phyloP scores from a whole-genome alignment of 2,888 invertebrate genomes.

The Carpatolechia fugitivella region DNA sequence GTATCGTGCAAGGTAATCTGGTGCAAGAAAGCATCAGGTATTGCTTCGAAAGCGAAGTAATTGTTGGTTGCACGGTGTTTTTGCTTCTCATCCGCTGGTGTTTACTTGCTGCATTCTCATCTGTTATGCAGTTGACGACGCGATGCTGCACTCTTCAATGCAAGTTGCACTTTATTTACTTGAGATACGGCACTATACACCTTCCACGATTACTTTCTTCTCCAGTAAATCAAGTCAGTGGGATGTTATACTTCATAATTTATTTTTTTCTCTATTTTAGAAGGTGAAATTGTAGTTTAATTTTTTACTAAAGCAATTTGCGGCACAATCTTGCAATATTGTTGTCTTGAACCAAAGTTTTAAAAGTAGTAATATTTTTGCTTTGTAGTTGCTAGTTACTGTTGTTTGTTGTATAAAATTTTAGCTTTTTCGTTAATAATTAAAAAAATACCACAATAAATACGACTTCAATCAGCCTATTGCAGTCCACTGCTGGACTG shows the following conservation, averaged over 20 bases:
- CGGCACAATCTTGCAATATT: constrained; percentile 15
- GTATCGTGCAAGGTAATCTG: constrained; percentile 33
- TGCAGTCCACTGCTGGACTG: no score
- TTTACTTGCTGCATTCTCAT: constrained; percentile 27
- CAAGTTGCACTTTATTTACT: constrained; percentile 31
- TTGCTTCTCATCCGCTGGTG: constrained; percentile 28
- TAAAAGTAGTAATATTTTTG: no score
- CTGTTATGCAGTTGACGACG: constrained; percentile 29
- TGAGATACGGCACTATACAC: constrained; percentile 21
- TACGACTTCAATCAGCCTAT: no score
- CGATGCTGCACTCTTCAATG: constrained; percentile 11
- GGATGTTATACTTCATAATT: constrained; percentile 21
- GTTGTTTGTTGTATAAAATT: no score
- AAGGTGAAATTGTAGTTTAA: constrained; percentile 22
- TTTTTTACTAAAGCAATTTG: constrained; percentile 17
- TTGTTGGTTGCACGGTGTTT: constrained; percentile 42
- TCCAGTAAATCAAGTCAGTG: constrained; percentile 9
- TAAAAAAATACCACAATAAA: no score
- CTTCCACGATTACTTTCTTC: constrained; percentile 8
- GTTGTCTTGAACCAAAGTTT: not conserved
- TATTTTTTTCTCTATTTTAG: constrained; percentile 26
- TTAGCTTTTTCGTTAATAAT: no score
- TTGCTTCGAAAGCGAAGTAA: constrained; percentile 52
- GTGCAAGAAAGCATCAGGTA: constrained; percentile 39
- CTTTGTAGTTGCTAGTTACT: no score